These are phyloP conservation scores for Drosophila flavopinicola DNA, from an alignment of 2,888 invertebrate species.

Conservation along the genomic window DNA sequence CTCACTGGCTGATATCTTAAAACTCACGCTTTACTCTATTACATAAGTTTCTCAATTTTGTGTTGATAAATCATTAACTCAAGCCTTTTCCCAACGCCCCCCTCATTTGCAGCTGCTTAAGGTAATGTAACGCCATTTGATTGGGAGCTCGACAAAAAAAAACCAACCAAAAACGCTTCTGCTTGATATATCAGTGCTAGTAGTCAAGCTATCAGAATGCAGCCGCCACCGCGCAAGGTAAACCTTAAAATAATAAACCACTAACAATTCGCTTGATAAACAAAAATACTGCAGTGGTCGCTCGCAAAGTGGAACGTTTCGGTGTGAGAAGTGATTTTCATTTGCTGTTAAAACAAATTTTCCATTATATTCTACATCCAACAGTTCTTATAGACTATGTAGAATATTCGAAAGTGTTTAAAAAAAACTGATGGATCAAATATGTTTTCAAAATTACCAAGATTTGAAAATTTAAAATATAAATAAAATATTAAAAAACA, in stretches of 20 bases:
- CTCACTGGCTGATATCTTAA: background rate
- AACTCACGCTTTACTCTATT: constrained; percentile 15
- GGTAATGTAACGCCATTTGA: constrained; percentile 64
- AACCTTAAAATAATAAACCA: constrained; percentile 76
- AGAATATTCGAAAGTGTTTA: no score
- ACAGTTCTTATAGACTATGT: no score
- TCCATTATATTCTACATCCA: no score
- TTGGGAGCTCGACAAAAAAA: constrained; percentile 44
- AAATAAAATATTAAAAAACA: no score
- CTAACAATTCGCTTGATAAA: background rate
- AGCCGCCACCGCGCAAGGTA: constrained; percentile 95
- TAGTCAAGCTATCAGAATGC: constrained; percentile 86
- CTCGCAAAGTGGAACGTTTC: background rate
- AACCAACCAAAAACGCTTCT: constrained; percentile 43
- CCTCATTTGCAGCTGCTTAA: constrained; percentile 60
- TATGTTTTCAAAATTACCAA: no score
- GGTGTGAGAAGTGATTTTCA: no score
- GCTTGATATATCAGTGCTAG: constrained; percentile 39
- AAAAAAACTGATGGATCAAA: no score
- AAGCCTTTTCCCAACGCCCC: constrained; percentile 6
- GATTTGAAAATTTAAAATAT: no score
- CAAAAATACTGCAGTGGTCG: background rate
- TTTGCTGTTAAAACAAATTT: no score
- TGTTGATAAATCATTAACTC: constrained; percentile 26
- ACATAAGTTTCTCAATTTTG: constrained; percentile 34